Evolutionary conservation across 2,888 invertebrate species (phyloP).

Genomic region (Torymus tubicola): DNA sequence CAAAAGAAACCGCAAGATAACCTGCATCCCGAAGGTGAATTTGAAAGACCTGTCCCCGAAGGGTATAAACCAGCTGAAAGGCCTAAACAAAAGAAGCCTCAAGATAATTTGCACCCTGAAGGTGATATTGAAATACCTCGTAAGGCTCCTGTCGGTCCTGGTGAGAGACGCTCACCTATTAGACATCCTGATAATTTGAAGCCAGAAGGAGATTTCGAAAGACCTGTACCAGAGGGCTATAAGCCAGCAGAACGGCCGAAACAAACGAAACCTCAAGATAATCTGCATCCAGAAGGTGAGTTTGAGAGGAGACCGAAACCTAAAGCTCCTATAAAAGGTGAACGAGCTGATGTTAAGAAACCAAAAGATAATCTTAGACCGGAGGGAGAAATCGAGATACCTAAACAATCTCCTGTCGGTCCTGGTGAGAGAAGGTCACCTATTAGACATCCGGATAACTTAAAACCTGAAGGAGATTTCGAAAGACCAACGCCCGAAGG

Average conservation of each 20-base stretch:
- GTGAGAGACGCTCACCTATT: no score
- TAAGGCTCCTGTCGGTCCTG: no score
- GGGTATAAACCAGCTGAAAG: constrained; percentile 73
- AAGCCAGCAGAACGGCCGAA: constrained; percentile 74
- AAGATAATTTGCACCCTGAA: constrained; percentile 67
- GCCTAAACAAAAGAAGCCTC: constrained; percentile 63
- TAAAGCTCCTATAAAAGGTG: constrained; percentile 66
- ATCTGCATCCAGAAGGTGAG: constrained; percentile 76
- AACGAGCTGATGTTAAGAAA: constrained; percentile 70
- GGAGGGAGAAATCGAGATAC: constrained; percentile 52
- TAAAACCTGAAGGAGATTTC: constrained; percentile 78
- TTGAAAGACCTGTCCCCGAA: constrained; percentile 65
- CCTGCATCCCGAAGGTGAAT: constrained; percentile 76
- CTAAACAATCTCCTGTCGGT: constrained; percentile 75
- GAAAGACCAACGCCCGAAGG: constrained; percentile 25
- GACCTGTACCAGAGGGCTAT: constrained; percentile 67
- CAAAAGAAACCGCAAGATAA: constrained; percentile 68
- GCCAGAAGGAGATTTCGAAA: constrained; percentile 77
- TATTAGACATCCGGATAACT: constrained; percentile 76
- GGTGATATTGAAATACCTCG: no score
- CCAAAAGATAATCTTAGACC: constrained; percentile 67
- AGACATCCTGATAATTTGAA: no score
- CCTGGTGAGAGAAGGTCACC: constrained; percentile 78
- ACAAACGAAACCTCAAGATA: constrained; percentile 72
- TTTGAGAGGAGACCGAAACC: constrained; percentile 76